Evolutionary conservation across 2,113 vertebrate genomes (phyloP).

Genomic region (Chionis minor): DNA sequence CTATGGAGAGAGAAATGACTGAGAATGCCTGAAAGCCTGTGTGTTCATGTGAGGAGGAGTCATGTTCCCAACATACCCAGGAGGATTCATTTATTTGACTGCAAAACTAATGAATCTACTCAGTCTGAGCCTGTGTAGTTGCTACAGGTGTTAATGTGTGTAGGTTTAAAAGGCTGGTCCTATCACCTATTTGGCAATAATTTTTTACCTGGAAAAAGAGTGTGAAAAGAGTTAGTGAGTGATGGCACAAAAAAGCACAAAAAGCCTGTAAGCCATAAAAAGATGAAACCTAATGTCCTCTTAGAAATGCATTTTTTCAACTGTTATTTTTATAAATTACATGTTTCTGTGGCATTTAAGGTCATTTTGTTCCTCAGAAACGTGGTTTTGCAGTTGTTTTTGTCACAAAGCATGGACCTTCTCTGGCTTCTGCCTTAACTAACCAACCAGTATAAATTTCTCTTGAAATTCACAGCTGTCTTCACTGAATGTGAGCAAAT

Average conservation of each 20-base stretch:
- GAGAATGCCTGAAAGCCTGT: background rate
- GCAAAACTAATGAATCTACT: background rate
- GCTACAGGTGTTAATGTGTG: background rate
- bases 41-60: rapidly evolving
- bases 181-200: background rate
- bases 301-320: background rate
- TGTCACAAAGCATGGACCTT: background rate
- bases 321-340: background rate
- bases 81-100: background rate
- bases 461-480: conserved; percentile 54
- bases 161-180: background rate
- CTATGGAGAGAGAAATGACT: background rate
- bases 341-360: background rate
- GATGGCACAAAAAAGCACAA: background rate
- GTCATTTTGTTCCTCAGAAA: conserved; percentile 24
- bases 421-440: conserved; percentile 15
- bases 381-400: conserved; percentile 2
- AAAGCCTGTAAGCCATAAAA: background rate
- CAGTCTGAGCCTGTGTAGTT: background rate
- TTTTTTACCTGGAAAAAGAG: background rate
- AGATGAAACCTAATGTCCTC: background rate
- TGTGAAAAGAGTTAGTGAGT: background rate
- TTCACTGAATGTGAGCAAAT: conserved; percentile 53
- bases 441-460: conserved; percentile 34
- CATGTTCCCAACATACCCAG: background rate